Base-by-base conservation (phyloP, 2,888 invertebrate species). In the Catocala nupta region DNA sequence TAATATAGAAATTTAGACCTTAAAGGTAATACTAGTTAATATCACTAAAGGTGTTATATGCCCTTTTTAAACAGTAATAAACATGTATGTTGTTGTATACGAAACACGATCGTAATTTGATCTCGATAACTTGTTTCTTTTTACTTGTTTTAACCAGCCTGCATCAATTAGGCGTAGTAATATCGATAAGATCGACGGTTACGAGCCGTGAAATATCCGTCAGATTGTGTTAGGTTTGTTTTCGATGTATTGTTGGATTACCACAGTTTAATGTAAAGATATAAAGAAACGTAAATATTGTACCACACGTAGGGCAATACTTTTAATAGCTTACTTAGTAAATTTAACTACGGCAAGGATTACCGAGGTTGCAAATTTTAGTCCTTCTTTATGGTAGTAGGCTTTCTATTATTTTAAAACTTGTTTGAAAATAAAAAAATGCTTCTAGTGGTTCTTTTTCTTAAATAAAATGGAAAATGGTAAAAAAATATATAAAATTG, bases 21-120 rank as follows among this genome's bases (percentile, higher is more conserved):
- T 48, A 48, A n/a, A 1, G 4, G 10, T 9, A 0, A 6, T 2
- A 0, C 12, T 16, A 52, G 45, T 10, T 12, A 16, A 36, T 9
- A n/a, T 36, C 8, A 25, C 25, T n/a, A 5, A 25, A 33, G 33
- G 10, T 51, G 7, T 44, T 16, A 34, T 36, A 51, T 11, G 36
- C 5, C 55, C 45, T 59, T 55, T 7, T 5, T 0, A 44, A 10
- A 8, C 6, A 12, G 13, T 47, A 51, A 48, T 12, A 52, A 43
- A 12, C 10, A 36, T 50, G 4, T 34, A 54, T 57, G 47, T 57
- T 55, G 34, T 70, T 59, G 43, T 61, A 61, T 65, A 58, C 47
- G 55, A 65, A 66, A 54, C 65, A 71, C 68, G 76, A 76, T 76
- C 65, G 60, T 75, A 71, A 68, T 76, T 73, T 63, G 62, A 68